A percentile compares a stretch with the other conserved stretches of the same genome.
These are phyloP conservation scores for Drosophila monieri DNA, from an alignment of 2,888 invertebrate genomes.

Conservation along the genomic window DNA sequence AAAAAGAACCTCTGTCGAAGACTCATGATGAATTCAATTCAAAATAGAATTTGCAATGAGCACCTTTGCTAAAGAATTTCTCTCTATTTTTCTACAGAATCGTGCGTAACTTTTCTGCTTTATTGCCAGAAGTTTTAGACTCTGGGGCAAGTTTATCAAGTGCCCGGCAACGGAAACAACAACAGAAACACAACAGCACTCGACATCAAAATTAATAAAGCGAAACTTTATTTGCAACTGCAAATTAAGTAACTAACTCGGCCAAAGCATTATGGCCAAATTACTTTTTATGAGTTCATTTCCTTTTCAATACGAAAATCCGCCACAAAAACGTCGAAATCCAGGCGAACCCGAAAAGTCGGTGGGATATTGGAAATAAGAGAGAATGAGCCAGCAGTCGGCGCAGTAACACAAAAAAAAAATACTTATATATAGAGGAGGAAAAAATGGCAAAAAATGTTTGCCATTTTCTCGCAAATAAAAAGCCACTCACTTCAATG, in stretches of 20 bases:
- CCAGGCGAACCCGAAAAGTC: conserved; percentile 2
- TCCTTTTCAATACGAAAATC: conserved; percentile 66
- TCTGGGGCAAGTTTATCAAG: conserved; percentile 63
- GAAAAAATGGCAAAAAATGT: conserved; percentile 45
- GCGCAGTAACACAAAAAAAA: conserved; percentile 18
- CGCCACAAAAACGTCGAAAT: conserved; percentile 24
- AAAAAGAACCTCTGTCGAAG: not conserved
- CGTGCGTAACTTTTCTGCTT: conserved; percentile 40
- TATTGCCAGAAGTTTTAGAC: conserved; percentile 34
- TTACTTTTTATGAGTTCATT: conserved; percentile 80
- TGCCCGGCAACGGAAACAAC: conserved; percentile 40
- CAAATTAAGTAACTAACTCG: conserved; percentile 78
- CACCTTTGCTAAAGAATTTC: conserved; percentile 5
- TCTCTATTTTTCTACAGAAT: not conserved
- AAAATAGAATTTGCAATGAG: conserved; percentile 33
- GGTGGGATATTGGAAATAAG: conserved; percentile 23
- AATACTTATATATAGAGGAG: not conserved
- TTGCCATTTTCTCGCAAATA: conserved; percentile 68
- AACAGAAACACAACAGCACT: conserved; percentile 44
- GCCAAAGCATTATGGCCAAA: conserved; percentile 77
- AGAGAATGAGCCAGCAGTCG: conserved; percentile 24
- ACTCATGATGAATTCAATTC: conserved; percentile 35
- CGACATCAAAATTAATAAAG: conserved; percentile 74
- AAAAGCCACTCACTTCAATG: conserved; percentile 79
- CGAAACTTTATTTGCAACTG: conserved; percentile 79